Base-by-base conservation (phyloP, 2,888 invertebrate genomes). In the Gymnosoma rotundatum region DNA sequence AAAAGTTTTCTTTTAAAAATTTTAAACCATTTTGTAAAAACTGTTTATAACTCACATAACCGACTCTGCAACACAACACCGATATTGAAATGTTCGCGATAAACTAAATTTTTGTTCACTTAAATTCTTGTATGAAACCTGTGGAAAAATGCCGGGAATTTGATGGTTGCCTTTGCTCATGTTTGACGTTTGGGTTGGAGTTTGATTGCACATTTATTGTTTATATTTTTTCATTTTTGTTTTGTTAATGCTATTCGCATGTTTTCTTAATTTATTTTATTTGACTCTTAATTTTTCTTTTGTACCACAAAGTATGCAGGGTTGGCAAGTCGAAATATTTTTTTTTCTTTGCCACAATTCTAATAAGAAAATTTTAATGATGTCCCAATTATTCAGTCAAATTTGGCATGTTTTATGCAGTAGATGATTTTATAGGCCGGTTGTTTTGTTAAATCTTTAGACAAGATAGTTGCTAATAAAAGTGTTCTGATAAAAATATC, bases 61-160 rank as follows among this genome's bases (percentile, higher is more conserved):
- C 14, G 6, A 1, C 18, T 20, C 10, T 32, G 9, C 50, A 25
- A 32, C 48, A 85, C 78, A 67, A 78, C 87, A 63, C 56, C 25
- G 56, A 69, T 32, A 76, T 83, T 82, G 73, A 74, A 87, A 73
- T 70, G 85, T 86, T 87, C 87, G 87, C 87, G 87, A 81, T 83
- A 85, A 87, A 87, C 87, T 87, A 83, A 86, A 61, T 61, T 74
- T 85, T 18, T 61, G 60, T 72, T 78, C 58, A 48, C 36, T 61
- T 36, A 60, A 64, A 58, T 48, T 78, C 78, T 54, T 36, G 78
- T 78, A 63, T 74, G 74, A 63, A 70, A 61, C 60, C 69, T 32
- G 74, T 74, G 48, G 52, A 84, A 66, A 83, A 84, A 84, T 84
- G 84, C 84, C 84, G 84, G 84, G 81, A 84, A 84, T 69, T 61